Base-by-base conservation (phyloP, 2,797 vertebrate genomes). In the Pangasius sanitwongsei region DNA sequence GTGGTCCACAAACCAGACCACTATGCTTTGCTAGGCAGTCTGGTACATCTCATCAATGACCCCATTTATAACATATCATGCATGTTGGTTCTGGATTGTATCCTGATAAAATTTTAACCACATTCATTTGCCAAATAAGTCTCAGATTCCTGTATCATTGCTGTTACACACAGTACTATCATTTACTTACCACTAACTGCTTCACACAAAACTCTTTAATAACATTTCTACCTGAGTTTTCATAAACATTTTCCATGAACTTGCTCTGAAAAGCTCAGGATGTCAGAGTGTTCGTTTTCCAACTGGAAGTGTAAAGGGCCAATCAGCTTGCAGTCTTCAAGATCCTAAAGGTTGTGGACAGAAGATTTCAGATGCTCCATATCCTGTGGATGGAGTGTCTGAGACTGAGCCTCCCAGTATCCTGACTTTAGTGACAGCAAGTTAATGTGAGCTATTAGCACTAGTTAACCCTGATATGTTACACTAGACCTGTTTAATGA, bases 11-110 rank as follows among this genome's bases (percentile, higher is more conserved):
- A 61, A 37, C 11, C 34, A 82, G 34, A 61, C 34, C 34, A 41
- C 34, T 41, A 28, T 41, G 11, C 57, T 61, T 41, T 82, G 80
- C 34, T 53, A 78, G 13, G 37, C 15, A 83, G 61, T 72, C n/a
- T 13, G 31, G 18, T 37, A 85, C 65, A 85, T 55, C 55, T 85
- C 50, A 85, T 53, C 65, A 53, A 16, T 55, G 48, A 25, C 23
- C 9, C n/a, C 83, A 85, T 85, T 85, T 70, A 70, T 70, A 85
- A 70, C 83, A 85, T 70, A 37, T 85, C 83, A 85, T 70, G 50
- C 50, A 85, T 85, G 48, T 15, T 55, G 31, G 65, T 72, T 70
- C 83, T 57, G 16, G 55, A 57, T 57, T 55, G 55, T 55, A 55
- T 55, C 4, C 15, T 55, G 55, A 55, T 55, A 3, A 55, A 55